A percentile compares a stretch with the other conserved stretches of the same genome.
phyloP scores from a whole-genome alignment of 2,888 invertebrate genomes.

The Thelaira solivaga region DNA sequence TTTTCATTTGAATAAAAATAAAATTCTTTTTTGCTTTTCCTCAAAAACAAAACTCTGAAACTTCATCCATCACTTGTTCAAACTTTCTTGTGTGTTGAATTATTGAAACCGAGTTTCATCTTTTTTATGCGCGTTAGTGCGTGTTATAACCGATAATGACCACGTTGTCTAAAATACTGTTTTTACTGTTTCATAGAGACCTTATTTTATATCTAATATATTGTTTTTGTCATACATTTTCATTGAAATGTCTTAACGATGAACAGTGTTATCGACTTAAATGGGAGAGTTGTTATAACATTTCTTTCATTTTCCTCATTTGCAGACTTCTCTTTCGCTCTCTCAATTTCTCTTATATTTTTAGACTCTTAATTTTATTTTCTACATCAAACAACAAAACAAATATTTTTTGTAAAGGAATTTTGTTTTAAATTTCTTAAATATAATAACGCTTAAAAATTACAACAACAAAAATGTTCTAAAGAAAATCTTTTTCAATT shows the following conservation, averaged over 20 bases:
- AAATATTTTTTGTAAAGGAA: too few relatives aligned
- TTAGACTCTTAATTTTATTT: too few relatives aligned
- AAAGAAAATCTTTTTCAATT: too few relatives aligned
- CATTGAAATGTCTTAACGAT: constrained; percentile 28
- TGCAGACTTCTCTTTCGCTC: not conserved
- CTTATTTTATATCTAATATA: constrained; percentile 53
- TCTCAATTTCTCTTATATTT: not conserved
- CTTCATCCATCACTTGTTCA: too few relatives aligned
- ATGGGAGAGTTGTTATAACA: not conserved
- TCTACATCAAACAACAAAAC: too few relatives aligned
- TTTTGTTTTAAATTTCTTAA: too few relatives aligned
- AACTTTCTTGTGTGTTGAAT: not conserved
- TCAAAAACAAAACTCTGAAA: not conserved
- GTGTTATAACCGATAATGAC: constrained; percentile 51
- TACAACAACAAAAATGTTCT: too few relatives aligned
- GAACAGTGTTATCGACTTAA: constrained; percentile 26
- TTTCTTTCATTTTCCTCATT: not conserved
- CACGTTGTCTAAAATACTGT: constrained; percentile 59
- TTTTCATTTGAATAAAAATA: not conserved
- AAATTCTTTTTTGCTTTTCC: not conserved
- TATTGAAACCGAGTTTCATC: constrained; percentile 13
- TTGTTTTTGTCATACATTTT: constrained; percentile 11
- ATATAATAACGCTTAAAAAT: too few relatives aligned
- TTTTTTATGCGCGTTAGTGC: constrained; percentile 13
- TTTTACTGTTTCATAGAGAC: constrained; percentile 49